Conservation (phyloP, 1,140 invertebrate genomes). For the Hirudo medicinalis region DNA sequence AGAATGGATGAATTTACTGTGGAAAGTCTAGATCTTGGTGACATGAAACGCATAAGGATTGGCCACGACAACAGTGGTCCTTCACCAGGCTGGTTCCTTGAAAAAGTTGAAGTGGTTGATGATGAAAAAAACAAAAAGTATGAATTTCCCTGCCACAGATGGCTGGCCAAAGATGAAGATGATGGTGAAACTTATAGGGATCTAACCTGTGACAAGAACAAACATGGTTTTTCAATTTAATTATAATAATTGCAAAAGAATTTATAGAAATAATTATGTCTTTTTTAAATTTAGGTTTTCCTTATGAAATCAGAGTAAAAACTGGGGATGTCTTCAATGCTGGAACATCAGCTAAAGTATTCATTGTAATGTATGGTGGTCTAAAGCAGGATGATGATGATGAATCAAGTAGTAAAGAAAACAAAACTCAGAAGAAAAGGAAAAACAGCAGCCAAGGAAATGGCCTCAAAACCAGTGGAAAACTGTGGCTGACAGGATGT, state of each 20-base stretch:
- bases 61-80: slow-evolving; percentile 40
- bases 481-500: slow-evolving; percentile 36
- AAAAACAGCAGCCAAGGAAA: not conserved
- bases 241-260: too few relatives aligned
- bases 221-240: too few relatives aligned
- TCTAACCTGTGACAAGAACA: slow-evolving; percentile 26
- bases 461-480: slow-evolving; percentile 31
- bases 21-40: slow-evolving; percentile 35
- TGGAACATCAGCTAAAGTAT: slow-evolving; percentile 38
- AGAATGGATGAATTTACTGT: slow-evolving; percentile 38
- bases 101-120: slow-evolving; percentile 40
- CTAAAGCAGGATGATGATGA: slow-evolving; percentile 28
- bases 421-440: not conserved
- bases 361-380: slow-evolving; percentile 35
- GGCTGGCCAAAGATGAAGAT: slow-evolving; percentile 38
- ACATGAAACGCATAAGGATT: slow-evolving; percentile 35
- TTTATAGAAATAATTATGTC: not conserved
- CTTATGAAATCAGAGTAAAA: slow-evolving; percentile 37
- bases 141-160: slow-evolving; percentile 35
- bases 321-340: slow-evolving; percentile 37
- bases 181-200: slow-evolving; percentile 37
- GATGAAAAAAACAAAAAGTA: slow-evolving; percentile 31
- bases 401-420: not conserved
- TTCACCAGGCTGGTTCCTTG: slow-evolving; percentile 38
- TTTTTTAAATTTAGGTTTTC: slow-evolving; percentile 29